Conservation (phyloP, 2,113 vertebrate species). For the Turdus rufiventris region DNA sequence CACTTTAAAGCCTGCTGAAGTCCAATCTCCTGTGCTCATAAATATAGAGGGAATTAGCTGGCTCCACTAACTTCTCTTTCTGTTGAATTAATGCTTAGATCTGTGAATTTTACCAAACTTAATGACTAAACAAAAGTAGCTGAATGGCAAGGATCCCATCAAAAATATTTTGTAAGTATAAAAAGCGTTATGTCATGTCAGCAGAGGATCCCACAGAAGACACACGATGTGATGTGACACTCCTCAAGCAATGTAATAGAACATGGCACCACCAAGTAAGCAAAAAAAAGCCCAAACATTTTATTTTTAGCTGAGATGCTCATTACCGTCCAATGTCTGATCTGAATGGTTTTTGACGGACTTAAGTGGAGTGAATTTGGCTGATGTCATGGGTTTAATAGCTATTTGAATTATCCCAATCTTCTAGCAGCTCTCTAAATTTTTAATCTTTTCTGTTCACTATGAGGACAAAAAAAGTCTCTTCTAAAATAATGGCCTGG, state of each 20-base stretch:
- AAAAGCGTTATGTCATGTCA: constrained; percentile 52
- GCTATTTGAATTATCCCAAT: constrained; percentile 41
- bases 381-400: constrained; percentile 58
- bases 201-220: constrained; percentile 23
- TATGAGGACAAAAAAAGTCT: constrained; percentile 38
- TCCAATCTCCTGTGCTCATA: neutral
- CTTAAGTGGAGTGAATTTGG: constrained; percentile 48
- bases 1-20: neutral
- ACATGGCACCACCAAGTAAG: constrained; percentile 63
- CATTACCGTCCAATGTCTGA: constrained; percentile 50
- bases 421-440: constrained; percentile 45
- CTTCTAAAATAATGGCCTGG: constrained; percentile 48
- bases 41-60: neutral
- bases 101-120: constrained; percentile 3
- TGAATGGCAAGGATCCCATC: neutral
- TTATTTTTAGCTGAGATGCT: constrained; percentile 67
- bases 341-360: constrained; percentile 53
- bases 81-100: neutral
- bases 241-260: constrained; percentile 55
- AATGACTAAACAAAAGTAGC: neutral
- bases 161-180: constrained; percentile 31
- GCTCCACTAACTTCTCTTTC: neutral
- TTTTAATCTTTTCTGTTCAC: constrained; percentile 49
- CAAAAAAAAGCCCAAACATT: constrained; percentile 58
- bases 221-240: constrained; percentile 53